Base-by-base conservation (phyloP, 2,888 invertebrate species). In the Schrankia costaestrigalis region DNA sequence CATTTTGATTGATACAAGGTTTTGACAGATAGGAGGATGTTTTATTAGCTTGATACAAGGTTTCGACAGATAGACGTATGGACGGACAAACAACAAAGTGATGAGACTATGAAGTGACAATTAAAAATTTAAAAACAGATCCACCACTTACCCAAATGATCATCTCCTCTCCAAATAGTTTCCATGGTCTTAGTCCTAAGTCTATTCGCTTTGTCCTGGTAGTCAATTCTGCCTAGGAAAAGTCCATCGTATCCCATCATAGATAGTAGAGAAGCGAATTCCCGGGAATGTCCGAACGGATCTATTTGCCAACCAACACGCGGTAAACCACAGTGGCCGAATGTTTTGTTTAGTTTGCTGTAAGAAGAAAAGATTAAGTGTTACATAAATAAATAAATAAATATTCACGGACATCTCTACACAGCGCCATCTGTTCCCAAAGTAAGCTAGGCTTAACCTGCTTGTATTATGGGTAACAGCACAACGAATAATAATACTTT, bases 201-300 rank as follows among this genome's bases (percentile, higher is more conserved):
- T 30, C 97, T 85, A 0, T 79, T 56, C 0, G 38, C 38, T 70
- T 95, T 96, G 66, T 98, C 97, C 66, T 94, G 92, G 73, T 93
- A 96, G 76, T 97, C 97, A 12, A 97, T 90, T 11, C 97, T 90
- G 0, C 95, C 97, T 35, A 97, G 90, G 62, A 97, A 93, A 45
- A 96, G 77, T 0, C 95, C 97, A 65, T 98, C 97, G 64, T 93
- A 97, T 0, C 46, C 97, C 91, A 98, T 93, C 71, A 93, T 92
- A 0, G 95, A 90, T 17, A 95, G 91, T 0, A 94, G 75, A 0
- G 93, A 93, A 0, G 96, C 97, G 87, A 95, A 94, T 78, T 97
- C 97, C 2, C 95, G 82, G 0, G 96, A 94, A 61, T 96, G 96
- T 0, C 96, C 96, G 61, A 96, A 96, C 0, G 95, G 95, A 67